A percentile compares a stretch with the other conserved stretches of the same genome.
Conservation (phyloP, 2,888 invertebrate genomes). For the Drosophila colorata region DNA sequence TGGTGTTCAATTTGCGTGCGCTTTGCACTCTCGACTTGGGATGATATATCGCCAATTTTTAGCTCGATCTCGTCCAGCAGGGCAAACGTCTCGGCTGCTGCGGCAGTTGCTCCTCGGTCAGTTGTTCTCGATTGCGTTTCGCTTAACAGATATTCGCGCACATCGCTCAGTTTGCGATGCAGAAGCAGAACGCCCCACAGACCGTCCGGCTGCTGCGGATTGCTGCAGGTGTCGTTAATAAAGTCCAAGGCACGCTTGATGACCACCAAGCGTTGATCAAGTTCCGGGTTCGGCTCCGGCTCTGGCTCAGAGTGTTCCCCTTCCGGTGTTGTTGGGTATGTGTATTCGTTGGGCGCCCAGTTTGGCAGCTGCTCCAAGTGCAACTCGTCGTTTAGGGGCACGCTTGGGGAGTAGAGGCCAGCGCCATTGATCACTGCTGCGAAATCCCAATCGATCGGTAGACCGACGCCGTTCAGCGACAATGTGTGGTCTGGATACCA, state of each 20-base stretch:
- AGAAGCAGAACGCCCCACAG: conserved; percentile 26
- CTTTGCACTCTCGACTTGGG: conserved; percentile 9
- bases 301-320: not conserved
- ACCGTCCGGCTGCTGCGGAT: not conserved
- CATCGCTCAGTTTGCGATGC: conserved; percentile 36
- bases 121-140: not conserved
- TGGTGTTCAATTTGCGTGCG: conserved; percentile 13
- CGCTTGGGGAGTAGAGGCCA: not conserved
- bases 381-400: not conserved
- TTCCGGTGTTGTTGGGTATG: not conserved
- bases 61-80: conserved; percentile 21
- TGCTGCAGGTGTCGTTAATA: conserved; percentile 15
- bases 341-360: not conserved
- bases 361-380: not conserved
- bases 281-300: conserved; percentile 1
- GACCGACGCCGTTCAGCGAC: conserved; percentile 24
- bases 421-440: conserved; percentile 26
- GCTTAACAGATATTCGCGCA: conserved; percentile 31
- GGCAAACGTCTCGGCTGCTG: not conserved
- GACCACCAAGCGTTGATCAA: conserved; percentile 20
- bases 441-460: conserved; percentile 14
- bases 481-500: conserved; percentile 40
- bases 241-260: conserved; percentile 33
- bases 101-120: not conserved
- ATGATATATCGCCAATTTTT: conserved; percentile 10